Evolutionary conservation across 2,888 invertebrate species (phyloP).

Genomic region (Nasonia oneida): DNA sequence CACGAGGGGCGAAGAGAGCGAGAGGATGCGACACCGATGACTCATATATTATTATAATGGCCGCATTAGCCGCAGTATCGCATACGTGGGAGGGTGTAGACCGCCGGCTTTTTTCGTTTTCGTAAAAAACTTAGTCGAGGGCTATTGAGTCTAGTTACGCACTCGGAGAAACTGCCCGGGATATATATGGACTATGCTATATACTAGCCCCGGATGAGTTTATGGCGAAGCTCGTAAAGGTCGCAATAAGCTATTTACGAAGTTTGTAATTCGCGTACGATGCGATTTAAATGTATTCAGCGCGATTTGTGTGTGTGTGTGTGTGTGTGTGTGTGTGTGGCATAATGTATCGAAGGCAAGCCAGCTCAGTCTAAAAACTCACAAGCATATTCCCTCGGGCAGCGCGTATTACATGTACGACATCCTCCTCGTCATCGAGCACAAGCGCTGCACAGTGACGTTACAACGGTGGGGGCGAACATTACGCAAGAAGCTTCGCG

Average conservation of each 20-base stretch:
- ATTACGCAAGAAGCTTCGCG: neutral
- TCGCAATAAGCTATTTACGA: slow-evolving; percentile 40
- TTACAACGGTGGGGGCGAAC: neutral
- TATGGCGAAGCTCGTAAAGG: slow-evolving; percentile 3
- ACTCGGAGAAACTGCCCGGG: neutral
- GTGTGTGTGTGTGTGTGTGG: too few species aligned
- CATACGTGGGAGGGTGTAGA: neutral
- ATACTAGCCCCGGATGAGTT: neutral
- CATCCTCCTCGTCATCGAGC: too few species aligned
- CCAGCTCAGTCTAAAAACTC: too few species aligned
- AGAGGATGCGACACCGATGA: slow-evolving; percentile 19
- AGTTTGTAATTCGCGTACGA: slow-evolving; percentile 22
- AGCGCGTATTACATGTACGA: too few species aligned
- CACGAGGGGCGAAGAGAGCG: neutral
- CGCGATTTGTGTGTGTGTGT: too few species aligned
- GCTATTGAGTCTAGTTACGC: slow-evolving; percentile 16
- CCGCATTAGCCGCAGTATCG: slow-evolving; percentile 8
- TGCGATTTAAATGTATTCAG: neutral
- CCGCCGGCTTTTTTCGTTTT: neutral
- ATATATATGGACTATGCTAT: too few species aligned
- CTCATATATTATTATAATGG: slow-evolving; percentile 58
- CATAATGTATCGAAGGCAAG: too few species aligned
- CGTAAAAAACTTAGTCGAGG: slow-evolving; percentile 37
- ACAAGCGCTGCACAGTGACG: neutral
- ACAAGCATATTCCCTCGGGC: too few species aligned